Evolutionary conservation across 23 tunicate species (phyloP), one percentile per base, ranked within the genome.

Genomic region (Phallusia fumigata): DNA sequence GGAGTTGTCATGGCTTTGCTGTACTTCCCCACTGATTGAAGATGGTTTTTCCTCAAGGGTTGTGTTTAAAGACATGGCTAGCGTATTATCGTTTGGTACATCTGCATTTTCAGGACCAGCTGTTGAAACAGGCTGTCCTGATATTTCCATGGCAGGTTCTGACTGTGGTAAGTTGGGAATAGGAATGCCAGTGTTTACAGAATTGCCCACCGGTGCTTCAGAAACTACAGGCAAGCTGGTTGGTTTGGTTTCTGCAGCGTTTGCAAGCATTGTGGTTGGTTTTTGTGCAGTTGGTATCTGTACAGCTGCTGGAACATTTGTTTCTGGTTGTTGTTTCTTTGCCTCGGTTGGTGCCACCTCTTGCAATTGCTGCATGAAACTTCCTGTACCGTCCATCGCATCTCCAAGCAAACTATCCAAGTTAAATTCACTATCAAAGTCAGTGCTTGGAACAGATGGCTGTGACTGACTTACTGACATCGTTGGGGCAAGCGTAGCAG

Each of bases 331-430:
- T 30, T 26, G 19, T 30, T 24, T 35, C 44, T 24, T 35, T 31
- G 77, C 33, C 28, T 35, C 73, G 15, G 83, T 22, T 0, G 98
- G 98, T 2, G 82, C 65, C 0, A 78, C 87, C 26, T 80, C 88
- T 80, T 94, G 90, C 31, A 94, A 73, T 52, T 94, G 98, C 79
- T 94, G 90, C 94, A 94, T 86, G 31, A 94, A 89, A 76, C 98
- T 89, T 3, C 94, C 94, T 18, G 50, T 84, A 12, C 76, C 80
- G 49, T 74, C 90, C 53, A 74, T 36, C 24, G 88, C 84, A 51
- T 92, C 97, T 79, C 82, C 84, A 22, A 93, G 76, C 24, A 93
- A 35, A 77, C 87, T 94, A 73, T 94, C 98, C n/a, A 94, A 64
- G 80, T 88, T 88, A 73, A 93, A 93, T 8, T 90, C 95, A 58